phyloP scores from a whole-genome alignment of 1,140 invertebrate genomes.

The Ceratina calcarata region DNA sequence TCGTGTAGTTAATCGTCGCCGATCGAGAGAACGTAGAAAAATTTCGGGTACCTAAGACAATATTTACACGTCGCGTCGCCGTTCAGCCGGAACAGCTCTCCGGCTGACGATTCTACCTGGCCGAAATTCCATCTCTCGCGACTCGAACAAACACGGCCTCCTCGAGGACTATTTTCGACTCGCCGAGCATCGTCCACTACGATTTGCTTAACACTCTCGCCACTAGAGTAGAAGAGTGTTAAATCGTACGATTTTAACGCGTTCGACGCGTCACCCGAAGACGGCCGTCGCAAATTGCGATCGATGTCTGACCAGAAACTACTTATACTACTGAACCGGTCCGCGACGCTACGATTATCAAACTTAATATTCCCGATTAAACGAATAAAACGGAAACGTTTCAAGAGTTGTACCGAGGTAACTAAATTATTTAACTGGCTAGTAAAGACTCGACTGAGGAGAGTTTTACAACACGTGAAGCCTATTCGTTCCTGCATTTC shows the following conservation, averaged over 20 bases:
- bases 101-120: constrained; percentile 22
- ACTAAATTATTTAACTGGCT: no score
- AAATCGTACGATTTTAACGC: constrained; percentile 6
- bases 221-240: not conserved
- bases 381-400: no score
- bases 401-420: no score
- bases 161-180: constrained; percentile 23
- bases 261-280: not conserved
- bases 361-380: no score
- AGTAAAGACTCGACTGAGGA: not conserved
- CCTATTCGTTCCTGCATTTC: constrained; percentile 1
- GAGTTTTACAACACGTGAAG: not conserved
- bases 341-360: no score
- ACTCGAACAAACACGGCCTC: constrained; percentile 24
- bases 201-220: constrained; percentile 37
- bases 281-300: not conserved
- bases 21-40: constrained; percentile 9
- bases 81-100: not conserved
- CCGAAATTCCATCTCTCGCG: constrained; percentile 29
- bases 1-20: not conserved
- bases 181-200: not conserved
- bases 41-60: constrained; percentile 37
- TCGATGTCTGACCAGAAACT: no score
- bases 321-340: no score
- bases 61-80: constrained; percentile 29